Percentiles rank a stretch among this genome's conserved stretches.
phyloP scores from a whole-genome alignment of 2,113 vertebrate species.

The Ailurus styani region DNA sequence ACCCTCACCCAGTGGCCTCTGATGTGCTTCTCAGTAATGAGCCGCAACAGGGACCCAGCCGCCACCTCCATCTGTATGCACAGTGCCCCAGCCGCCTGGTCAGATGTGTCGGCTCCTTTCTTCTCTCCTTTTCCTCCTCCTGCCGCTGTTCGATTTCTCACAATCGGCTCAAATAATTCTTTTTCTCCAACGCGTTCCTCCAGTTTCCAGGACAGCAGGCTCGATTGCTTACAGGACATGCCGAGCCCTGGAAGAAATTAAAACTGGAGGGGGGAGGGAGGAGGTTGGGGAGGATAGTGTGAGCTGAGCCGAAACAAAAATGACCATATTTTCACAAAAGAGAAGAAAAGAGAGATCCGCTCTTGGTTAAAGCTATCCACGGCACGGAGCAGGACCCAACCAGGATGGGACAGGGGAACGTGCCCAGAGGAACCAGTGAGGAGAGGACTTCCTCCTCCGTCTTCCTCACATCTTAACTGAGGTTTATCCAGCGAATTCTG shows the following conservation, averaged over 20 bases:
- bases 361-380: background rate
- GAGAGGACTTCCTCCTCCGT: background rate
- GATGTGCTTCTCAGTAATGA: conserved; percentile 18
- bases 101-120: background rate
- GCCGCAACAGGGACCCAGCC: background rate
- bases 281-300: background rate
- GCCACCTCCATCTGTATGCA: background rate
- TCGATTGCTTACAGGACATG: background rate
- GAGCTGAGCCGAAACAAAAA: conserved; percentile 46
- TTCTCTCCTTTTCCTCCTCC: conserved; percentile 9
- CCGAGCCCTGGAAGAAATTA: conserved; percentile 24
- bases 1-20: background rate
- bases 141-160: conserved; percentile 46
- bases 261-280: background rate
- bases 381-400: background rate
- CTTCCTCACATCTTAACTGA: background rate
- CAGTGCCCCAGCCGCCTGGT: background rate
- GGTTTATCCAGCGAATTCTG: background rate
- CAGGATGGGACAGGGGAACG: background rate
- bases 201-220: conserved; percentile 34
- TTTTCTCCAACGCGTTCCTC: conserved; percentile 1
- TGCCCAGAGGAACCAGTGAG: rapidly evolving
- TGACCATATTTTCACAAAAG: background rate
- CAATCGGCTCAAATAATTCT: conserved; percentile 49
- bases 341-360: background rate